Conservation (phyloP, 35 echinoderm and acorn worm genomes). For the Eucidaris tribuloides region DNA sequence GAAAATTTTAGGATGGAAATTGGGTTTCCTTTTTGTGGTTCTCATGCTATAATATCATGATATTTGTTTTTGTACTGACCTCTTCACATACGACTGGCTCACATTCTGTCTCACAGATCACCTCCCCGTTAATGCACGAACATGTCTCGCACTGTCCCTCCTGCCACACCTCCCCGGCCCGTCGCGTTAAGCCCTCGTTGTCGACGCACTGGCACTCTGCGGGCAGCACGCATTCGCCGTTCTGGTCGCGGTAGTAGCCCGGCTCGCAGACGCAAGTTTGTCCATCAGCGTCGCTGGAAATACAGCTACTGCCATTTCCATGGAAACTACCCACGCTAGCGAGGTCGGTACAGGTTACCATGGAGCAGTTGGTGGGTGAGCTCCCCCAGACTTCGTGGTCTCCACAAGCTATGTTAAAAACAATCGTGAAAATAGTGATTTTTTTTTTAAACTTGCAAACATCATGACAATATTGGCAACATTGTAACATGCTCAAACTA, state of each 20-base stretch:
- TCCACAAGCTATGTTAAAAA: slow-evolving; percentile 32
- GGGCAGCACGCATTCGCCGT: slow-evolving; percentile 47
- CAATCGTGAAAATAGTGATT: no score
- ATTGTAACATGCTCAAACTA: no score
- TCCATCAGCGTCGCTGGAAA: not conserved
- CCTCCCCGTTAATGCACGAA: slow-evolving; percentile 48
- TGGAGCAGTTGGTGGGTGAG: slow-evolving; percentile 21
- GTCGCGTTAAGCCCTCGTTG: slow-evolving; percentile 23
- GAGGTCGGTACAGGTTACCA: slow-evolving; percentile 48
- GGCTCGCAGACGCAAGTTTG: slow-evolving; percentile 51
- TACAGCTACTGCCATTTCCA: not conserved
- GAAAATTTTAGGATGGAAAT: no score
- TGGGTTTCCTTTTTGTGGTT: no score
- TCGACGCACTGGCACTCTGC: slow-evolving; percentile 55
- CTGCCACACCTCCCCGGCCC: slow-evolving; percentile 32
- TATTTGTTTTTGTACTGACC: no score
- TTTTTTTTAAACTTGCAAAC: no score
- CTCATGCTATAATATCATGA: no score
- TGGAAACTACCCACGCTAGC: not conserved
- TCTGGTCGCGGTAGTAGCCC: slow-evolving; percentile 53
- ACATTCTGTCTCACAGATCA: slow-evolving; percentile 46
- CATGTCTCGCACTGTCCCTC: slow-evolving; percentile 58
- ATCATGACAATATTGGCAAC: no score
- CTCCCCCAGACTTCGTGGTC: slow-evolving; percentile 64
- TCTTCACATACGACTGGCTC: slow-evolving; percentile 55